Evolutionary conservation across 2,888 invertebrate genomes (phyloP), one percentile per base, ranked within the genome.

Genomic region (Boloria selene): DNA sequence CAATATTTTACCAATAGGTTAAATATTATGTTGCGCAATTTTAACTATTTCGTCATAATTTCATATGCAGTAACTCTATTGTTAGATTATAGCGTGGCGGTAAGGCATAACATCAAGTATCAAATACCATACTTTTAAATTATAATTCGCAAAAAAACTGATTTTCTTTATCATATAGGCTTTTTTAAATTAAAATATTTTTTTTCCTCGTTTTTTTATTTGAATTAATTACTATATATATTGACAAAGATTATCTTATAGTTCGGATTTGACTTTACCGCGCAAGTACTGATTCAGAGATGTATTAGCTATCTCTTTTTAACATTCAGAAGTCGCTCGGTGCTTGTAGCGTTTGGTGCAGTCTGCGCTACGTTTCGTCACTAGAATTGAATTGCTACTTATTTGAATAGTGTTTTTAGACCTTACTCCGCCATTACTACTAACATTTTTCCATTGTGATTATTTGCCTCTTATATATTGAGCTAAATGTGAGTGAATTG

Each of bases 381-480:
- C 81, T 86, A 84, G 83, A 84, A 82, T 83, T 79, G 81, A 81
- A 80, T 83, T 80, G 80, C 77, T 82, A 83, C 77, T 75, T 78
- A 80, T 79, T 83, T 78, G 78, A 78, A 83, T 84, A 82, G 87
- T 88, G 86, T 90, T 89, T 82, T 87, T 84, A 83, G 80, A 79
- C 75, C 81, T 82, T 80, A 79, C 86, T 91, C 92, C 92, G 92
- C 92, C 92, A 92, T 92, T 88, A 87, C 75, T 83, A 83, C 75
- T 79, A 75, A 76, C 80, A 85, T 81, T 78, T 73, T 74, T 77
- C 76, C 73, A 76, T 82, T 83, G 80, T 83, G 78, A 78, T 79
- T 79, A 76, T 77, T 76, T 77, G 61, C 56, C 60, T 58, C 50
- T 49, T 49, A 49, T 55, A 47, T 61, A 47, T 42, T 65, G 44